Base-by-base conservation (phyloP, 2,888 invertebrate genomes). In the Andrena camellia region DNA sequence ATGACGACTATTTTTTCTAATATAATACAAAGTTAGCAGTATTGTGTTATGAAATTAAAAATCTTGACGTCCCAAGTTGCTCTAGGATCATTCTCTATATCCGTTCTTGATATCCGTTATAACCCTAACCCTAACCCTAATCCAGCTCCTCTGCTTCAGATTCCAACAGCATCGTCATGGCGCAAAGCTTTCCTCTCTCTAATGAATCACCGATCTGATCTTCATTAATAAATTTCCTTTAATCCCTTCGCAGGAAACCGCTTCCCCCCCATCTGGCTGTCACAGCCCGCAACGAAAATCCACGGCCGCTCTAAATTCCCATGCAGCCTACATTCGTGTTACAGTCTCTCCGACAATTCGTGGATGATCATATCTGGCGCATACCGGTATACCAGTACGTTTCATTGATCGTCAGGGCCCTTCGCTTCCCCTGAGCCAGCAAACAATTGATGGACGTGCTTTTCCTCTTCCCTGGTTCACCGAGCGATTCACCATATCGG, bases 381-480 rank as follows among this genome's bases (percentile, higher is more conserved):
- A 72, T 64, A 60, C 71, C 68, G 42, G 77, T 69, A 57, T 59
- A 60, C 31, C 31, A n/a, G 35, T 62, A 26, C 33, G 50, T 78
- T 84, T 75, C 87, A 84, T 88, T 79, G 87, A 84, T 84, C 87
- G 86, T 17, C 60, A 48, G 48, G 33, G 17, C n/a, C 72, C 60
- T 52, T 26, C 26, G 23, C 31, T 68, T 31, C 31, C 33, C 13
- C 57, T 10, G 23, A 57, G 17, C 60, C 59, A 33, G 63, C 33
- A 33, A 64, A 33, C 52, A 33, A 42, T 29, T 13, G 35, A 29
- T 57, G 23, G 57, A 57, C 26, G 23, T 26, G 23, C 3, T 26
- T 57, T 57, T 26, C 57, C 23, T 20, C 23, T 57, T 10, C 10
- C 23, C 23, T 4, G 23, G 3, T 13, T 23, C 23, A 26, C 8